Evolutionary conservation across 2,888 invertebrate species (phyloP), one percentile per base, ranked within the genome.

Genomic region (Drosophila borealis): DNA sequence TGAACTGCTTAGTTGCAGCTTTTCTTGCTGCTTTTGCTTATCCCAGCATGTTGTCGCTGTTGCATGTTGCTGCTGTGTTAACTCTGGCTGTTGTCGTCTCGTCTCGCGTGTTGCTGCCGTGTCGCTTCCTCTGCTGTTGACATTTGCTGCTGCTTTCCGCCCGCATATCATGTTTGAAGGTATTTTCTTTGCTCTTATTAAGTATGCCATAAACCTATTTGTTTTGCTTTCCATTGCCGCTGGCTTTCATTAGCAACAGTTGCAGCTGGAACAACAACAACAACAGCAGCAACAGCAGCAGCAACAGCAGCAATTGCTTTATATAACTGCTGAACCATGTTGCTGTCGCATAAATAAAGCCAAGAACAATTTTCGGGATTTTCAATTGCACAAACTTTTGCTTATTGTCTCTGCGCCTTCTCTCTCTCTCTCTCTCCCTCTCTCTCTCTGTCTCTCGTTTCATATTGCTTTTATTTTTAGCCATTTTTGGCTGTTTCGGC

Each of bases 381-480:
- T 85, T 57, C 74, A 71, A 63, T 74, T 85, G 76, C 69, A 76
- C 80, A 80, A 29, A 70, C 71, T 81, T 79, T 66, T 62, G 67
- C 67, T 79, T 75, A 74, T 69, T 78, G 74, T 78, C 74, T 76
- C 48, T 51, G 14, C 45, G 45, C n/a, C n/a, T 44, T 25, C 25
- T 8, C 25, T 25, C 25, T 25, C 25, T 25, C 25, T 25, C 25
- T 8, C 25, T 29, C 25, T 8, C 8, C 2, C 8, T 29, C 29
- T 8, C 29, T 2, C 29, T 29, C 8, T 29, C 29, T 8, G 8
- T 8, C 41, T 10, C 14, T 41, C 9, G 41, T 17, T 29, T 29
- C 17, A 68, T 62, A 62, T 21, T 54, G 53, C 44, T 49, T 46
- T 37, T 51, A 29, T 45, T 57, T 56, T 39, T 19, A 13, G 62